Evolutionary conservation across 2,797 vertebrate genomes (phyloP).

Genomic region (Aeoliscus strigatus): DNA sequence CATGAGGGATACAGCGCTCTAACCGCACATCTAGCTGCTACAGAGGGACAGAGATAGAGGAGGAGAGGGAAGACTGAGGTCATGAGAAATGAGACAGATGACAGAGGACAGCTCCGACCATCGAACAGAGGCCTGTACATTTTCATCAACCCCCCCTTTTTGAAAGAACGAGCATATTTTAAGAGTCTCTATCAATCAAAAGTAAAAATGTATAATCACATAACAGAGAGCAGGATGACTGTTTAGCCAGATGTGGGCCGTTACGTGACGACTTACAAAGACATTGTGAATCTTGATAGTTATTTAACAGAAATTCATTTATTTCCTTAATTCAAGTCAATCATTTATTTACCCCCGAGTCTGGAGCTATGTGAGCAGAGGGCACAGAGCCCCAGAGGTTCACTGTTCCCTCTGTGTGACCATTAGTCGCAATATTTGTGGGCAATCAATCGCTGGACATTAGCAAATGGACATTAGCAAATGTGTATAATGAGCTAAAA

Average conservation of each 20-base stretch:
- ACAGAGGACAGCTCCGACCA: slow-evolving; percentile 49
- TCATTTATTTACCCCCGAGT: no score
- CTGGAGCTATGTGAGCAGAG: no score
- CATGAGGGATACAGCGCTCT: slow-evolving; percentile 59
- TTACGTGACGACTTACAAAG: slow-evolving; percentile 2
- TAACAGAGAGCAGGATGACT: background rate
- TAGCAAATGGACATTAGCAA: no score
- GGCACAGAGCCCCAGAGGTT: no score
- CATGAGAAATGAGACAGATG: slow-evolving; percentile 67
- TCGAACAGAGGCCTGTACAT: slow-evolving; percentile 18
- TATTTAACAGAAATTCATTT: no score
- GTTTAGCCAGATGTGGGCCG: slow-evolving; percentile 2
- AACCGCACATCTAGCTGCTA: slow-evolving; percentile 55
- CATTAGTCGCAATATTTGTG: no score
- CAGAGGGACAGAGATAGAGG: slow-evolving; percentile 49
- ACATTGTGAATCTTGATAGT: slow-evolving; percentile 2
- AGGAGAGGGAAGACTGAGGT: slow-evolving; percentile 48
- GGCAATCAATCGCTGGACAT: no score
- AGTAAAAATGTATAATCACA: background rate
- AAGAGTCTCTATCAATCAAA: slow-evolving; percentile 7
- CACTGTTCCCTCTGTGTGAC: no score
- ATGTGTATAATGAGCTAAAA: no score
- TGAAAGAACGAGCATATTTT: slow-evolving; percentile 26
- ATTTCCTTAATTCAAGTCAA: no score
- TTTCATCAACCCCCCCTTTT: slow-evolving; percentile 19